Percentiles rank a stretch among this genome's conserved stretches.
These are phyloP conservation scores for Oreocharis arfaki DNA, from an alignment of 2,113 vertebrate genomes.

Conservation along the genomic window DNA sequence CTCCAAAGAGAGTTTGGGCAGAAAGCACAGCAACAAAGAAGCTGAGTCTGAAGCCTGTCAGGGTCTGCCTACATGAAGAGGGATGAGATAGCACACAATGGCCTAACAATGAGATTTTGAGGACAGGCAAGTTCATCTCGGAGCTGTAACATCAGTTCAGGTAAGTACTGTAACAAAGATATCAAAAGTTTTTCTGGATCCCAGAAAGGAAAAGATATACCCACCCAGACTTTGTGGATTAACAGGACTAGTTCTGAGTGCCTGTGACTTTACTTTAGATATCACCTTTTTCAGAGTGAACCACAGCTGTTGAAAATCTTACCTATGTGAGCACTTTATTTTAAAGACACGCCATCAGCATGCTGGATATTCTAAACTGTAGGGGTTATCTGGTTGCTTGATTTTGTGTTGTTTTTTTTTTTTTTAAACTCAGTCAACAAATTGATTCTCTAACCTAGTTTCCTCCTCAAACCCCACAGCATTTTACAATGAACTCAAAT, in stretches of 20 bases:
- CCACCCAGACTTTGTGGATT: not conserved
- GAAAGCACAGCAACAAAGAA: not conserved
- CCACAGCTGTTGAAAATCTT: not conserved
- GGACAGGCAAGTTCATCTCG: not conserved
- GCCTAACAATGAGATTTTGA: not conserved
- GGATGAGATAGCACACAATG: not conserved
- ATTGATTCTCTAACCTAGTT: conserved; percentile 63
- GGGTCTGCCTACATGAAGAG: not conserved
- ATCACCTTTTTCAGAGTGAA: not conserved
- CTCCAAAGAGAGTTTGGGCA: not conserved
- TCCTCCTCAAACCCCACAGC: conserved; percentile 36
- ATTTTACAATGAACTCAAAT: conserved; percentile 51
- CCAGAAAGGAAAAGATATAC: not conserved
- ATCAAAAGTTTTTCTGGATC: not conserved
- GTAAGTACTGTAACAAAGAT: not conserved
- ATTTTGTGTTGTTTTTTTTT: not conserved
- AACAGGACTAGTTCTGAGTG: not conserved
- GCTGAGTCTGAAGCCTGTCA: not conserved
- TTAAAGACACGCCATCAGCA: not conserved
- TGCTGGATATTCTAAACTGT: not conserved
- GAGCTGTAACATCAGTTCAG: not conserved
- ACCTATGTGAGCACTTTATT: not conserved
- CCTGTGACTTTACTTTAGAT: not conserved
- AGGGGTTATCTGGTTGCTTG: not conserved
- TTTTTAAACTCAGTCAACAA: conserved; percentile 11